phyloP scores from a whole-genome alignment of 1,140 invertebrate genomes.

The Drosophila kohkoa region DNA sequence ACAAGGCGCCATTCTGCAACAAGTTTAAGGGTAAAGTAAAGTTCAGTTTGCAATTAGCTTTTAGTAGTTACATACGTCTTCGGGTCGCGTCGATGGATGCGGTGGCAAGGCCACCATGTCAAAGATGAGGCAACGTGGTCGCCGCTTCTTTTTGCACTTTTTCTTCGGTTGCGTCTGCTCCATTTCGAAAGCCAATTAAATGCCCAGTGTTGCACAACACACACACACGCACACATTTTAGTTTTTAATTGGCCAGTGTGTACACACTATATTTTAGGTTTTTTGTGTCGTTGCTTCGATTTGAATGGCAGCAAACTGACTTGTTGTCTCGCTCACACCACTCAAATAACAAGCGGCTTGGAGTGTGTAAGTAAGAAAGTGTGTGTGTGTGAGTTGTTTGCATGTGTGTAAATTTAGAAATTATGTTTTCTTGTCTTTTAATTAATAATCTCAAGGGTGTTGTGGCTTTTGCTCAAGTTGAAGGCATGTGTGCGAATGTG shows the following conservation, averaged over 20 bases:
- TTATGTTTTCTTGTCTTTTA: slow-evolving; percentile 83
- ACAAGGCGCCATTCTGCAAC: slow-evolving; percentile 3
- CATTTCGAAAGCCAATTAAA: neutral
- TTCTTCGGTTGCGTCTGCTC: neutral
- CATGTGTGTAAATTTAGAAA: slow-evolving; percentile 72
- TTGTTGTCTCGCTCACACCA: neutral
- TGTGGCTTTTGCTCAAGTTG: slow-evolving; percentile 33
- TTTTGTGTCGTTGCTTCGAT: neutral
- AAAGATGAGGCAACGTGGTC: neutral
- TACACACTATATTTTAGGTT: neutral
- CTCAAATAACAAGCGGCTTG: too few relatives aligned
- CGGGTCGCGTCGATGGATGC: neutral
- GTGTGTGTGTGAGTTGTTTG: slow-evolving; percentile 24
- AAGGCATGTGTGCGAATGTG: slow-evolving; percentile 14
- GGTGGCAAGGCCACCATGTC: neutral
- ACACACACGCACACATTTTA: neutral
- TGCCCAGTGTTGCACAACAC: neutral
- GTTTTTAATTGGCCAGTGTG: neutral
- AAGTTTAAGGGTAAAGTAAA: neutral
- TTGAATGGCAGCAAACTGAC: neutral
- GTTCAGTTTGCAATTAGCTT: neutral
- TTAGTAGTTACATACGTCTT: neutral
- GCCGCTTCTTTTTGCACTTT: neutral
- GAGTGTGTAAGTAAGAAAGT: neutral
- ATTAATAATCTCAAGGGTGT: slow-evolving; percentile 79